Base-by-base conservation (phyloP, 2,888 invertebrate species). In the Eueremaeus valkanovi region DNA sequence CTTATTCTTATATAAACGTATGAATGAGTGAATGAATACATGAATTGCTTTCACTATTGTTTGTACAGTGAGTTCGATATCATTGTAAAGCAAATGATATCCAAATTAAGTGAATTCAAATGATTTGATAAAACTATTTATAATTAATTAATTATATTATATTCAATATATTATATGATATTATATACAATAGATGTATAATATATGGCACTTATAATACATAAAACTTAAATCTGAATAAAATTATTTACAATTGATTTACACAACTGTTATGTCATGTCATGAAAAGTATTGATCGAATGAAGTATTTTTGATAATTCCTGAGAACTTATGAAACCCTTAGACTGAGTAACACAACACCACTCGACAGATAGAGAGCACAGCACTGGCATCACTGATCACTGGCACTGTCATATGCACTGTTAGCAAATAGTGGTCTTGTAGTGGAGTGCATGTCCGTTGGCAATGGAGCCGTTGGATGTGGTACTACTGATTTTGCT, bases 391-490 rank as follows among this genome's bases (percentile, higher is more conserved):
- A 45, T 16, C 42, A 55, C 8, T n/a, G 55, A n/a, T 24, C 21
- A 8, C 24, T 8, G 24, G 55, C 9, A 24, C 55, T n/a, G 49
- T 49, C 21, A 49, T 11, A 1, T 5, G 51, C n/a, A n/a, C 1
- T 36, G 68, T 76, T 75, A 79, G 74, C 79, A 79, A 29, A 76
- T 76, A 42, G 78, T 76, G 42, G 76, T 77, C 63, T 72, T 78
- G 33, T 74, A 74, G 3, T 66, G 63, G 18, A 42, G 16, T 21
- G 31, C 73, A 68, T 78, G 78, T 36, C 79, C 79, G 75, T 79
- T 79, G 3, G 77, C 73, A 13, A 79, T n/a, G 24, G 78, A 77
- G 6, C 79, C 79, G 74, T 79, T 79, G 0, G 78, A 76, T 31
- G 77, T 75, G 21, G 74, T 45, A 45, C 73, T 77, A 74, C 79